These are phyloP conservation scores for Rhodeus uyekii DNA, from an alignment of 2,797 vertebrate genomes.

Conservation along the genomic window DNA sequence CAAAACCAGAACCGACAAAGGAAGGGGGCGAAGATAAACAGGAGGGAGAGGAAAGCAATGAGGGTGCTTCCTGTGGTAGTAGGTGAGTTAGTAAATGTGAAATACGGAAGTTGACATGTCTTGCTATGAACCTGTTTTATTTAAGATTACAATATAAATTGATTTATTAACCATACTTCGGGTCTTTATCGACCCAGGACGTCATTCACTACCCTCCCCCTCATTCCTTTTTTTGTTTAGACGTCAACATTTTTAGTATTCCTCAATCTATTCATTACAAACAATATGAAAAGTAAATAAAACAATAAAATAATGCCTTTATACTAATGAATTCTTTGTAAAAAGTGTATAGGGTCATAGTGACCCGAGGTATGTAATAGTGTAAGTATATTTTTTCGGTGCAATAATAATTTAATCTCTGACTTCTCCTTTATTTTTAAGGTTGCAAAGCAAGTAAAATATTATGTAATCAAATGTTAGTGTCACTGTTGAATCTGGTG, in stretches of 20 bases:
- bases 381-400: neutral
- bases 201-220: neutral
- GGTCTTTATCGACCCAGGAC: neutral
- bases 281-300: too few species aligned
- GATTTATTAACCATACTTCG: neutral
- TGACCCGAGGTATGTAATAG: neutral
- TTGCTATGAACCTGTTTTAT: neutral
- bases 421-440: too few species aligned
- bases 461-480: too few species aligned
- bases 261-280: neutral
- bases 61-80: conserved; percentile 92
- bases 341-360: neutral
- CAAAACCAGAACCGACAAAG: conserved; percentile 56
- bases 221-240: neutral
- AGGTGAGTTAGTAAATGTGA: conserved; percentile 69
- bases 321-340: too few species aligned
- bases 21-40: conserved; percentile 86
- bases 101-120: neutral
- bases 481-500: too few species aligned
- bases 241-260: neutral
- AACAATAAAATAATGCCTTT: too few species aligned
- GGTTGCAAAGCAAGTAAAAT: too few species aligned
- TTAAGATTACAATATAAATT: neutral
- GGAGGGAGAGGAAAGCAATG: conserved; percentile 93
- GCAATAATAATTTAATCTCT: too few species aligned